Conservation (phyloP, 2,888 invertebrate species). For the Gnatocerus cornutus region DNA sequence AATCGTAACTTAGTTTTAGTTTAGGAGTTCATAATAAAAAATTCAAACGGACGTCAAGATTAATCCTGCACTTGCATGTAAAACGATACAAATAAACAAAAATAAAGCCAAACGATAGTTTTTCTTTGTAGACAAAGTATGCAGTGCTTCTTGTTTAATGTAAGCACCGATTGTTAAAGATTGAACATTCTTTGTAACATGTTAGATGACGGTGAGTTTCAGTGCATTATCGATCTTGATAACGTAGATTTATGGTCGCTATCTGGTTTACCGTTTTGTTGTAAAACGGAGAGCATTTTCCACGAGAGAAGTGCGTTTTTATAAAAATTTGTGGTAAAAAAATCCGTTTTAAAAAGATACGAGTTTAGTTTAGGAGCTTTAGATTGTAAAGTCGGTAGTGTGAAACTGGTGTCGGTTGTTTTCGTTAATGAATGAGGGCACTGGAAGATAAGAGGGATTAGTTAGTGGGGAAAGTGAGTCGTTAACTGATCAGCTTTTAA, state of each 20-base stretch:
- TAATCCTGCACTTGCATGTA: too few relatives aligned
- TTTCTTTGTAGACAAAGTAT: too few relatives aligned
- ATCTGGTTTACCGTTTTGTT: background rate
- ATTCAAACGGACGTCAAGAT: too few relatives aligned
- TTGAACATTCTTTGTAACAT: too few relatives aligned
- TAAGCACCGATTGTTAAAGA: too few relatives aligned
- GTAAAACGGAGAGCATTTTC: background rate
- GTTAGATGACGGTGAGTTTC: background rate
- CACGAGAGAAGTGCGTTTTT: background rate
- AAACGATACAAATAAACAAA: too few relatives aligned
- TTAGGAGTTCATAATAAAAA: too few relatives aligned
- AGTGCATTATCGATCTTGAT: background rate
- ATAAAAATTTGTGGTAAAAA: slow-evolving; percentile 1
- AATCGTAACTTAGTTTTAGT: too few relatives aligned
- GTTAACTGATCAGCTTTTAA: slow-evolving; percentile 41
- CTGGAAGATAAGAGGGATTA: slow-evolving; percentile 39
- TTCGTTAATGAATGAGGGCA: slow-evolving; percentile 37
- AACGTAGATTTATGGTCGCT: background rate
- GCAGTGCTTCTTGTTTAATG: too few relatives aligned
- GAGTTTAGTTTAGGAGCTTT: slow-evolving; percentile 4
- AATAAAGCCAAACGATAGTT: too few relatives aligned
- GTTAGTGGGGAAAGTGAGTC: slow-evolving; percentile 42
- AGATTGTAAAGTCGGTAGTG: slow-evolving; percentile 21
- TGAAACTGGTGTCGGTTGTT: slow-evolving; percentile 28
- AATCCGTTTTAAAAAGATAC: background rate